phyloP scores from a whole-genome alignment of 2,888 invertebrate species.

The Drosophila limbata region DNA sequence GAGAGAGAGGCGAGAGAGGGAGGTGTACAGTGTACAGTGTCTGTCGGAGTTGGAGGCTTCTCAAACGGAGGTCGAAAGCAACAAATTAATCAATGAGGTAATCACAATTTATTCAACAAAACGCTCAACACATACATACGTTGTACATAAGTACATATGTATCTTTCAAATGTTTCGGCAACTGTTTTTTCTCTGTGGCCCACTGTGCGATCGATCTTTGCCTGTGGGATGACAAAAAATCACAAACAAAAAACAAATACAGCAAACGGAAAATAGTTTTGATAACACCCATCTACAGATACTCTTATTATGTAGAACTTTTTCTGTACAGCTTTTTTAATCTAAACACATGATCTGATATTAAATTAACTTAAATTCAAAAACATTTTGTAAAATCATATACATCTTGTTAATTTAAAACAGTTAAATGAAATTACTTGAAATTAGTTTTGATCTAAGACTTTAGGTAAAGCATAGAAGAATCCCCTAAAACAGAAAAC shows the following conservation, averaged over 20 bases:
- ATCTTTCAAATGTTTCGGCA: constrained; percentile 43
- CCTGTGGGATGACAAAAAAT: constrained; percentile 43
- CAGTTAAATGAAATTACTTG: neutral
- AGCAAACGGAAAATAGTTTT: neutral
- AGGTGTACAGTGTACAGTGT: neutral
- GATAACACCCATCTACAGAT: neutral
- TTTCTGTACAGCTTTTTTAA: too few species aligned
- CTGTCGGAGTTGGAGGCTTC: constrained; percentile 17
- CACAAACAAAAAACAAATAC: neutral
- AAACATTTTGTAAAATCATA: neutral
- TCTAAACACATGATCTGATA: too few species aligned
- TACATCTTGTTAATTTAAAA: neutral
- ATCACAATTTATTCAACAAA: constrained; percentile 57
- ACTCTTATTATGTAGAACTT: neutral
- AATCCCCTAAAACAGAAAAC: neutral
- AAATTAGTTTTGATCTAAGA: neutral
- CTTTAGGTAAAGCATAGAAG: neutral
- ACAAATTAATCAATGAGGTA: constrained; percentile 72
- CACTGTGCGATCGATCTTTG: constrained; percentile 49
- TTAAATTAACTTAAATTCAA: neutral
- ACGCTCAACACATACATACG: constrained; percentile 30
- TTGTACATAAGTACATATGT: constrained; percentile 9
- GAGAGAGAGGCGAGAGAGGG: neutral
- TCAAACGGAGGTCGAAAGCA: constrained; percentile 41
- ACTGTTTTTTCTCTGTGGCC: constrained; percentile 36